These are phyloP conservation scores for Discoglossus pictus DNA, from an alignment of 2,797 vertebrate species.

Conservation along the genomic window DNA sequence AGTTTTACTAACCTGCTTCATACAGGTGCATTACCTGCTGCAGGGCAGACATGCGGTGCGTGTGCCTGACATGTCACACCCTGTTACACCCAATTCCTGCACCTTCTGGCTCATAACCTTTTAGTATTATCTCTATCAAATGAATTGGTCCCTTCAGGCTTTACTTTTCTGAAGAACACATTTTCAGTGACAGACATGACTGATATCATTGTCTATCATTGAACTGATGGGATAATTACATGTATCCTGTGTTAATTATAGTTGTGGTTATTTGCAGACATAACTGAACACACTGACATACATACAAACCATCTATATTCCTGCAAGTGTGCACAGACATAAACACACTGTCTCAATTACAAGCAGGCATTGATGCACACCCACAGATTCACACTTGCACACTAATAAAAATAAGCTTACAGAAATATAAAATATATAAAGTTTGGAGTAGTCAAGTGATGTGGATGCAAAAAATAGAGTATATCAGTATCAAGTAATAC, in stretches of 20 bases:
- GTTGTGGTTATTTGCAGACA: too few species aligned
- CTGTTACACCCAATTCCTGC: neutral
- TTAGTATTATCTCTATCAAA: constrained; percentile 1
- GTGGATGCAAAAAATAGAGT: too few species aligned
- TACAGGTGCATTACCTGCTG: constrained; percentile 33
- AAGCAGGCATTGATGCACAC: too few species aligned
- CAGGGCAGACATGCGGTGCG: constrained; percentile 30
- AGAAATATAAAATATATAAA: too few species aligned
- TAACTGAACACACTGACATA: too few species aligned
- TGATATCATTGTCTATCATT: neutral
- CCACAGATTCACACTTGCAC: too few species aligned
- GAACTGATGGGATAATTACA: constrained; percentile 3
- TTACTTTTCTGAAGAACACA: constrained; percentile 8
- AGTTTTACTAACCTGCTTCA: neutral
- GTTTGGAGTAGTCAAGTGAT: too few species aligned
- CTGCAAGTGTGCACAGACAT: too few species aligned
- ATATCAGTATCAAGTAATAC: too few species aligned
- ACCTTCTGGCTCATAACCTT: constrained; percentile 9
- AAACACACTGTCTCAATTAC: too few species aligned
- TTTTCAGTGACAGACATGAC: neutral
- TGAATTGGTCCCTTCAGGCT: constrained; percentile 40
- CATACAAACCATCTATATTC: too few species aligned
- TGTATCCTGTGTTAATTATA: neutral
- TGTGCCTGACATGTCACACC: constrained; percentile 28
- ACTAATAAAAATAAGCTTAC: too few species aligned